Base-by-base conservation (phyloP, 2,797 vertebrate genomes). In the Buphagus erythrorhynchus region DNA sequence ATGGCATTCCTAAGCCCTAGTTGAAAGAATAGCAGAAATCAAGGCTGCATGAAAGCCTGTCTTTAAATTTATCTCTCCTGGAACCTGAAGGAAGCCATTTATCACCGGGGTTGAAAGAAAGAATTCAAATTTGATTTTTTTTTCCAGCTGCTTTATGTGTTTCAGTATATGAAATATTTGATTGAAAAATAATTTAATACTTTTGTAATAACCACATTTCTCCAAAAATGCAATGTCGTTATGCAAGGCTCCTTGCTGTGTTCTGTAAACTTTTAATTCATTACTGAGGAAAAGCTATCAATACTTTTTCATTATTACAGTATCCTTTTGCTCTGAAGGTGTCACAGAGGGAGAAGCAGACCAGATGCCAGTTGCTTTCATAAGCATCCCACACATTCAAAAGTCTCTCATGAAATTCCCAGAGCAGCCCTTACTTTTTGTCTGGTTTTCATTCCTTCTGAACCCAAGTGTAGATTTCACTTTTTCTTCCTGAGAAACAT, bases 101-200 rank as follows among this genome's bases (percentile, higher is more conserved):
- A 35, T 93, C 51, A 77, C 18, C 0, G 0, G 5, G 33, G 13
- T 62, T 86, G 63, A 93, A 89, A 93, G n/a, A 72, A 62, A 87
- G 48, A 77, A 75, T 65, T 74, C 22, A 19, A 92, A 92, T 96
- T 89, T 72, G 49, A 79, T 83, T 68, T 88, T 93, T 93, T 89
- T 77, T 61, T 62, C 78, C 84, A 93, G 65, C 92, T 91, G 84
- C 76, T 91, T 90, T 91, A 78, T 91, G 77, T 86, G 54, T 86
- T 94, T 90, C 61, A 88, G 45, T 76, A 63, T 66, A 55, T 88
- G 46, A 96, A 92, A 90, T 91, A 95, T 80, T 88, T 89, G 80
- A 96, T 75, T 92, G 86, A 80, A 97, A 94, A 81, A 78, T 88
- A 95, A 95, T 83, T 77, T 88, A 95, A 84, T 96, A 86, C 51